Conservation (phyloP, 2,797 vertebrate species). For the Phalanger gymnotis region DNA sequence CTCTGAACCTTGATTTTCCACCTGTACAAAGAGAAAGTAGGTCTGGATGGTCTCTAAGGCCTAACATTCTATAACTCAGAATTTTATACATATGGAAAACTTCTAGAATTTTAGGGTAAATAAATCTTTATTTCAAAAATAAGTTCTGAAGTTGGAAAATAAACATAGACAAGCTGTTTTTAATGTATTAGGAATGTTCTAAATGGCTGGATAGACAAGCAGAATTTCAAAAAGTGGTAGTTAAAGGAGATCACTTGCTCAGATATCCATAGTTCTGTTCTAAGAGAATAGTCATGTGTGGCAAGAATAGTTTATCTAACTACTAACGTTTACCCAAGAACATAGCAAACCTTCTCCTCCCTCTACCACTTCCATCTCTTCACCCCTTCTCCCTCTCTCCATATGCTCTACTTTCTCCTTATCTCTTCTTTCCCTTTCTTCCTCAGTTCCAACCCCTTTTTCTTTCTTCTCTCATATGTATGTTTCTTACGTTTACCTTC, state of each 20-base stretch:
- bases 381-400: background rate
- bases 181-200: background rate
- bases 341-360: background rate
- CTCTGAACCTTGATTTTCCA: background rate
- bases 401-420: background rate
- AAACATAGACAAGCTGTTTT: background rate
- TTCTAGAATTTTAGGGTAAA: constrained; percentile 65
- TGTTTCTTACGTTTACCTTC: background rate
- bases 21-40: background rate
- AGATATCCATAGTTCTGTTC: background rate
- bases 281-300: background rate
- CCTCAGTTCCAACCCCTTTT: background rate
- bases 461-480: background rate
- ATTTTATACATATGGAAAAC: constrained; percentile 66
- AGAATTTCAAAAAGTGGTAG: constrained; percentile 19
- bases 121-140: constrained; percentile 60
- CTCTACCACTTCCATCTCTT: background rate
- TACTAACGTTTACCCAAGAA: background rate
- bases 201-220: background rate
- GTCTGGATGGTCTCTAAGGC: background rate
- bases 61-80: constrained; percentile 33
- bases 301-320: background rate
- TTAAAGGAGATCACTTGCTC: constrained; percentile 10
- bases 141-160: background rate
- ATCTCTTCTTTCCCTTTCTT: background rate